Base-by-base conservation (phyloP, 2,888 invertebrate species). In the Microctonus brassicae region DNA sequence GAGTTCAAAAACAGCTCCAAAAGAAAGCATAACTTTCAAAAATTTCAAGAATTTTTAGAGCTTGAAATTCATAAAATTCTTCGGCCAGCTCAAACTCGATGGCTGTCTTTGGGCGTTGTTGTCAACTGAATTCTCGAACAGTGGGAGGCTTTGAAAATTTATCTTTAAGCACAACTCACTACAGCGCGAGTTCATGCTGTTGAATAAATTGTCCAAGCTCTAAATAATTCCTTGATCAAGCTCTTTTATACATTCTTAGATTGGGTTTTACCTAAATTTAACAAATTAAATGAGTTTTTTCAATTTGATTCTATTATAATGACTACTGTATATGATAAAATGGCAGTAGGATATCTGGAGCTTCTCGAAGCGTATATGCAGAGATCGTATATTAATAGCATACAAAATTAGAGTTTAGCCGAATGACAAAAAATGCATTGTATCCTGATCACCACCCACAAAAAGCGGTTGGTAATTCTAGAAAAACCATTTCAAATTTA, bases 41-140 rank as follows among this genome's bases (percentile, higher is more conserved):
- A n/a, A n/a, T n/a, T n/a, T n/a, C n/a, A n/a, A n/a, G n/a, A n/a
- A n/a, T n/a, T n/a, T n/a, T n/a, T n/a, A n/a, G n/a, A n/a, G n/a
- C n/a, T n/a, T n/a, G n/a, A n/a, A n/a, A 77, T 77, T 1, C 81
- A 81, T 62, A 82, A 81, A 78, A 73, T 82, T 24, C 64, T 83
- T 13, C 75, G 74, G 55, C 73, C 77, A 29, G 73, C 78, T 29
- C 79, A 80, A 62, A 83, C 82, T 11, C 74, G 80, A 62, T 83
- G 83, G 83, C 73, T 81, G 9, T 82, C 82, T 2, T 11, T 55
- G 13, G 11, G 11, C 6, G 3, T 24, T 24, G 55, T 55, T 6
- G 55, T 55, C 9, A 11, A 20, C 2, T 6, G 24, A 24, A 4
- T 55, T 6, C 20, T 55, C 5, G 55, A 55, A 11, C 55, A 55